Evolutionary conservation across 23 tunicate genomes (phyloP).

Genomic region (Trididemnum clinides): DNA sequence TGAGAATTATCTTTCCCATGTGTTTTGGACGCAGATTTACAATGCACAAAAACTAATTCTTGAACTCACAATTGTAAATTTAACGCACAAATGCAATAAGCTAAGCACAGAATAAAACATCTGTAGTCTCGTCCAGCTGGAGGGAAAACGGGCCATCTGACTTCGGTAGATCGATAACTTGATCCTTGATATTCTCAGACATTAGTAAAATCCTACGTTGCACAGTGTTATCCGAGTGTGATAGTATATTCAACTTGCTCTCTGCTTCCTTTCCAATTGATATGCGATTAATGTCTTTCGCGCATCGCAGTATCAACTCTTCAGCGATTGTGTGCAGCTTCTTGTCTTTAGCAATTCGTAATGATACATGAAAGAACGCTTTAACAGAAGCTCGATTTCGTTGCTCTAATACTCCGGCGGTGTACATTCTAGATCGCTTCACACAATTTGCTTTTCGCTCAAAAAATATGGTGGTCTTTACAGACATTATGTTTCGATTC

Average conservation of each 20-base stretch:
- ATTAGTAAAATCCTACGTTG: no score
- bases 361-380: background rate
- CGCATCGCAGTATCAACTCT: no score
- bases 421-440: slow-evolving; percentile 4
- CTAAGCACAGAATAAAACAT: slow-evolving; percentile 37
- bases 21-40: slow-evolving; percentile 31
- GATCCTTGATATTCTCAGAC: slow-evolving; percentile 26
- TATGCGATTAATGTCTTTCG: slow-evolving; percentile 30
- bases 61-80: slow-evolving; percentile 18
- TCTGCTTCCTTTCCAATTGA: slow-evolving; percentile 26
- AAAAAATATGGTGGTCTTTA: no score
- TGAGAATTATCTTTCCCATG: slow-evolving; percentile 36
- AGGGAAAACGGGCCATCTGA: no score
- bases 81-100: slow-evolving; percentile 31
- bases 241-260: slow-evolving; percentile 15
- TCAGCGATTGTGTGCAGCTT: slow-evolving; percentile 20
- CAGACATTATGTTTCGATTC: no score
- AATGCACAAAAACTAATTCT: slow-evolving; percentile 33
- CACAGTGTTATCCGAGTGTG: slow-evolving; percentile 28
- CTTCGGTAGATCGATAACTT: slow-evolving; percentile 1
- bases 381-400: slow-evolving; percentile 18
- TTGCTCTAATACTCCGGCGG: slow-evolving; percentile 16
- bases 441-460: background rate
- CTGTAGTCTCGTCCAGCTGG: slow-evolving; percentile 2
- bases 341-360: slow-evolving; percentile 30